These are phyloP conservation scores for Formica aserva DNA, from an alignment of 2,888 invertebrate species.

Conservation along the genomic window DNA sequence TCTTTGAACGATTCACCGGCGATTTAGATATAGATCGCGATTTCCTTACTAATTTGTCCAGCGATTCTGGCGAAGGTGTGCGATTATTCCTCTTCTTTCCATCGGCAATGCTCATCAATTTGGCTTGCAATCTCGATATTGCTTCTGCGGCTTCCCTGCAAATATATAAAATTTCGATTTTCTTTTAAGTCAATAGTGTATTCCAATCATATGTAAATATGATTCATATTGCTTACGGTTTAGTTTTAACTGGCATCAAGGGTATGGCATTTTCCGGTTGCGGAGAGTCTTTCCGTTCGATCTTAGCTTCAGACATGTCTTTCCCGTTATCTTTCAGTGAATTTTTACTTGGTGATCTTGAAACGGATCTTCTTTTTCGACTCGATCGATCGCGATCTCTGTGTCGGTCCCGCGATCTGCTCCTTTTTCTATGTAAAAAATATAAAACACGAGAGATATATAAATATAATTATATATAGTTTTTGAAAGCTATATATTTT, in stretches of 20 bases:
- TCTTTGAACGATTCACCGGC: conserved; percentile 79
- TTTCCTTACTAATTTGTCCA: conserved; percentile 75
- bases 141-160: conserved; percentile 86
- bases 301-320: conserved; percentile 80
- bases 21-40: conserved; percentile 82
- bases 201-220: background rate
- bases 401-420: conserved; percentile 85
- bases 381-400: conserved; percentile 84
- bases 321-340: conserved; percentile 81
- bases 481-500: conserved; percentile 11
- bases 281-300: conserved; percentile 83
- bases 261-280: conserved; percentile 84
- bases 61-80: conserved; percentile 80
- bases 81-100: conserved; percentile 85
- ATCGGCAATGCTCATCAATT: conserved; percentile 88
- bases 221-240: conserved; percentile 78
- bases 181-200: background rate
- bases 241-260: conserved; percentile 83
- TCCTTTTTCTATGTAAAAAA: conserved; percentile 81
- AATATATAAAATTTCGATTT: conserved; percentile 15
- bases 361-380: conserved; percentile 82
- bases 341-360: conserved; percentile 83
- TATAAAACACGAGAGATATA: background rate
- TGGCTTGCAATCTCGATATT: conserved; percentile 88
- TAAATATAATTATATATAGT: background rate